Conservation (phyloP, 2,797 vertebrate species). For the Gobionotothen gibberifrons region DNA sequence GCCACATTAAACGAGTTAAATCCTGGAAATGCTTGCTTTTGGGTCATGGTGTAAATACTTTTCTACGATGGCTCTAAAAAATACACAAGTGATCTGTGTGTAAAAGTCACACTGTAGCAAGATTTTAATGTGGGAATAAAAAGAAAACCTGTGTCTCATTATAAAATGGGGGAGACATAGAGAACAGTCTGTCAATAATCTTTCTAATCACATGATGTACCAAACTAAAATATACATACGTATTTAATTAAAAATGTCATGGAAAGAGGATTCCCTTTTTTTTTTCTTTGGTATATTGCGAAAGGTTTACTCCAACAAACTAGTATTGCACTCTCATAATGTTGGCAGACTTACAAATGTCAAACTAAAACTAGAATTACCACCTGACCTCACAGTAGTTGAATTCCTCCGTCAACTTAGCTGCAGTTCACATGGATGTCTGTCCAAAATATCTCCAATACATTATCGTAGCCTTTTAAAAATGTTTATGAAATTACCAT, state of each 20-base stretch:
- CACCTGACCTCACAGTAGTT: too few relatives aligned
- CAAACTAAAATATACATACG: neutral
- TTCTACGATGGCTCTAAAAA: neutral
- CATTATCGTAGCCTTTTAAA: too few relatives aligned
- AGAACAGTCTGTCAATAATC: neutral
- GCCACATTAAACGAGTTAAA: slow-evolving; percentile 35
- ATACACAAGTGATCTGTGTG: neutral
- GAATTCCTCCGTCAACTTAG: too few relatives aligned
- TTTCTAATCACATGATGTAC: neutral
- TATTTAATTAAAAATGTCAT: neutral
- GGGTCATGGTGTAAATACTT: slow-evolving; percentile 10
- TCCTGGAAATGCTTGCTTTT: slow-evolving; percentile 17
- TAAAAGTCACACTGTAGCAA: neutral
- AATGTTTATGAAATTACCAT: too few relatives aligned
- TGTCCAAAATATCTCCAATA: too few relatives aligned
- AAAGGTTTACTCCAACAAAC: neutral
- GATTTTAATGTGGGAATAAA: neutral
- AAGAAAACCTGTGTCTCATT: neutral
- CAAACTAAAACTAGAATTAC: neutral
- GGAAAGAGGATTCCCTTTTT: neutral
- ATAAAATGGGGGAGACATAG: neutral
- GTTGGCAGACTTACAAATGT: neutral
- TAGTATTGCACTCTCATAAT: neutral
- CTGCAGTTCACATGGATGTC: too few relatives aligned
- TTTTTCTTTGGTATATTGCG: neutral